phyloP scores from a whole-genome alignment of 2,113 vertebrate species.

The Oxygymnocypris stewartii region DNA sequence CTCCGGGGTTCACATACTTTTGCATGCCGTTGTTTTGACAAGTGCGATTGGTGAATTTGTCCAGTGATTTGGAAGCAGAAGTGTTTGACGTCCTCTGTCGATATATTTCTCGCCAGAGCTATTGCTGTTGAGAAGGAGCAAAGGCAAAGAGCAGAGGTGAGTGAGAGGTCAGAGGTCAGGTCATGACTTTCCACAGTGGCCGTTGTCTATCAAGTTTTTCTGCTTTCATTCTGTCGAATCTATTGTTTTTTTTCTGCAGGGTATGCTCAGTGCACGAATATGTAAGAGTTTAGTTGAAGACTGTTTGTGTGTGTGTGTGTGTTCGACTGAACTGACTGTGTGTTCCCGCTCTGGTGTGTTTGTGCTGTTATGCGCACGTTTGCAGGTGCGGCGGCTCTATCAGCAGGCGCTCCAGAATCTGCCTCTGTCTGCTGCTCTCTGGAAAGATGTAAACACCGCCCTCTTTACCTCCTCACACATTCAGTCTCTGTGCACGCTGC shows the following conservation, averaged over 20 bases:
- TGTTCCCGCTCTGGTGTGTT: constrained; percentile 30
- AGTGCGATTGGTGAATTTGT: not conserved
- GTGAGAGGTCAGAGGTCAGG: constrained; percentile 57
- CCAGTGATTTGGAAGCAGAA: constrained; percentile 3
- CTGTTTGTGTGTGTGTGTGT: not conserved
- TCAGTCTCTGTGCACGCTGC: not conserved
- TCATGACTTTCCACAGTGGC: not conserved
- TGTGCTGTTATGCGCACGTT: constrained; percentile 57
- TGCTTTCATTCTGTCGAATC: constrained; percentile 3
- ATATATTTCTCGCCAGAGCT: constrained; percentile 83
- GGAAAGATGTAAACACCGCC: constrained; percentile 93
- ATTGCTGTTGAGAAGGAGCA: constrained; percentile 89
- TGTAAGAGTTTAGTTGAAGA: constrained; percentile 2
- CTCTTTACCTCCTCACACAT: constrained; percentile 5
- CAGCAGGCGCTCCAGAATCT: constrained; percentile 91
- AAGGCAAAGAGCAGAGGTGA: constrained; percentile 90
- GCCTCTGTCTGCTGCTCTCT: constrained; percentile 92
- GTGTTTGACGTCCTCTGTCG: constrained; percentile 57
- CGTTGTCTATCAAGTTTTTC: not conserved
- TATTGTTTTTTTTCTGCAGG: constrained; percentile 28
- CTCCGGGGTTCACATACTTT: not conserved
- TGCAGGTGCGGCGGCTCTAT: constrained; percentile 90
- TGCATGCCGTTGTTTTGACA: not conserved
- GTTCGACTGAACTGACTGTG: constrained; percentile 1
- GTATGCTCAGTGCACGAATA: constrained; percentile 20